Conservation (phyloP, 1,140 invertebrate species). For the Drosophila lowei region DNA sequence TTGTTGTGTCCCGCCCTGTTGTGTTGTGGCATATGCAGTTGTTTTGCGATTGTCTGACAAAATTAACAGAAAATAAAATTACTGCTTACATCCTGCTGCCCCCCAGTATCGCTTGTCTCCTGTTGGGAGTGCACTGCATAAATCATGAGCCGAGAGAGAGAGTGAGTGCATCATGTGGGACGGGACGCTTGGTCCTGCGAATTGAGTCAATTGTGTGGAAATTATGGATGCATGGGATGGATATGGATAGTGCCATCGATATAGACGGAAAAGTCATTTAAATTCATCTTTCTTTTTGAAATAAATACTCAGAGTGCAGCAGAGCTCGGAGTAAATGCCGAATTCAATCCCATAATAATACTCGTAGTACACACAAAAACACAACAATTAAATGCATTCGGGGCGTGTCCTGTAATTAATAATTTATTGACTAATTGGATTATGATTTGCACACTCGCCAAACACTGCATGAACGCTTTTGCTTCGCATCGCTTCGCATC, state of each 20-base stretch:
- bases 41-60: conserved; percentile 14
- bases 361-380: neutral
- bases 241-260: too few species aligned
- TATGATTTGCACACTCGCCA: conserved; percentile 8
- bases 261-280: too few species aligned
- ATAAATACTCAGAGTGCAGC: too few species aligned
- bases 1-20: neutral
- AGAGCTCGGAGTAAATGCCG: too few species aligned
- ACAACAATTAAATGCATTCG: conserved; percentile 2
- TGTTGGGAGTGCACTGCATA: conserved; percentile 26
- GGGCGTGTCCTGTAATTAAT: conserved; percentile 18
- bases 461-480: neutral
- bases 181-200: neutral
- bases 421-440: conserved; percentile 34
- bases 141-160: conserved; percentile 14
- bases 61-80: conserved; percentile 48
- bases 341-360: too few species aligned
- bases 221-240: conserved; percentile 7
- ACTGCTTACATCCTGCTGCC: conserved; percentile 24
- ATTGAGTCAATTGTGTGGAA: conserved; percentile 19
- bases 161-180: conserved; percentile 1
- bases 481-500: too few species aligned
- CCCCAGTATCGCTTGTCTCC: conserved; percentile 7
- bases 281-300: too few species aligned
- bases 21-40: conserved; percentile 8